Evolutionary conservation across 2,888 invertebrate species (phyloP).

Genomic region (Mermis nigrescens): DNA sequence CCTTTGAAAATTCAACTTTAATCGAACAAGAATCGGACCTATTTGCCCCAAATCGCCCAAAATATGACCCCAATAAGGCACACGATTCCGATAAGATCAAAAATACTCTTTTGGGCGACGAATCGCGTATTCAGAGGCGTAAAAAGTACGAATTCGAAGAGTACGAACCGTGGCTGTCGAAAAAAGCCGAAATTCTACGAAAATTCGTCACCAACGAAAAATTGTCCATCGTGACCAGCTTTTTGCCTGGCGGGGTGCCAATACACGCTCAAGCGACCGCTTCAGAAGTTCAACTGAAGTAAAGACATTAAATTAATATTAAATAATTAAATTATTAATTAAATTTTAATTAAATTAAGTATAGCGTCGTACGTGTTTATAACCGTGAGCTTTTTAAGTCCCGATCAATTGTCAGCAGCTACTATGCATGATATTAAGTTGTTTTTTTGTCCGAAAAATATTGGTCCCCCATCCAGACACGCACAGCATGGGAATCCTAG

Average conservation of each 20-base stretch:
- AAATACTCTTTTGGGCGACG: background rate
- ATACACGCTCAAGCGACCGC: conserved; percentile 4
- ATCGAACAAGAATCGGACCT: no score
- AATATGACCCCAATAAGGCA: no score
- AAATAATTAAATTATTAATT: background rate
- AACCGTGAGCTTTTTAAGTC: background rate
- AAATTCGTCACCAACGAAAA: conserved; percentile 84
- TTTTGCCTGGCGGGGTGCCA: conserved; percentile 50
- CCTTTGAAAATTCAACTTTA: no score
- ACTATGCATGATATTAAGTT: no score
- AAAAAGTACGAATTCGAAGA: conserved; percentile 14
- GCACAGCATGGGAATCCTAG: no score
- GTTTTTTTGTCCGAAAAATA: no score
- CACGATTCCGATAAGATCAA: background rate
- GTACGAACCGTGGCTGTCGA: conserved; percentile 56
- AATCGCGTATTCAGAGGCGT: background rate
- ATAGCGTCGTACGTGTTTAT: conserved; percentile 4
- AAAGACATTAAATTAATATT: background rate
- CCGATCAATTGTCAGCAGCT: no score
- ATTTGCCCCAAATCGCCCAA: no score
- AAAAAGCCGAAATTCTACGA: conserved; percentile 55
- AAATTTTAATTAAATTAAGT: background rate
- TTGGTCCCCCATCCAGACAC: no score
- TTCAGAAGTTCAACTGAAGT: conserved; percentile 26
- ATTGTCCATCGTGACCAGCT: conserved; percentile 69